Conservation (phyloP, 2,113 vertebrate genomes). For the Lophura nycthemera region DNA sequence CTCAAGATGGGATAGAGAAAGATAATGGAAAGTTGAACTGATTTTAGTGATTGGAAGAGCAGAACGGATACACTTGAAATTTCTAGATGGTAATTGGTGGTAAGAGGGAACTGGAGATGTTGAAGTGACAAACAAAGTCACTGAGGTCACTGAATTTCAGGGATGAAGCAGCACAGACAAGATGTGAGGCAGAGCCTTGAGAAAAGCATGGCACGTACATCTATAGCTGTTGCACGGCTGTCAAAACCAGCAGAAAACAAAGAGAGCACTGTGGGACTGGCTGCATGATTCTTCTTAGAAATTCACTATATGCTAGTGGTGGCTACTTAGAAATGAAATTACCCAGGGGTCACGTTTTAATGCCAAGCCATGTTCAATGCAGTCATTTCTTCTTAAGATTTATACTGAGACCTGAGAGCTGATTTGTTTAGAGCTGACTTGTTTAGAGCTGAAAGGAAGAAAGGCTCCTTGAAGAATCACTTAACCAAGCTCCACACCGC, state of each 20-base stretch:
- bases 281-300: background rate
- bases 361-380: rapidly evolving
- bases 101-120: background rate
- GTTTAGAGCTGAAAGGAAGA: background rate
- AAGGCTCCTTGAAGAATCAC: background rate
- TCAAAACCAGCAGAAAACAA: background rate
- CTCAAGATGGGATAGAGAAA: background rate
- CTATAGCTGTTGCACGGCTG: background rate
- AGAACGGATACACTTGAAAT: background rate
- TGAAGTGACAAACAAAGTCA: background rate
- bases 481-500: background rate
- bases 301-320: background rate
- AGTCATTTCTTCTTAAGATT: background rate
- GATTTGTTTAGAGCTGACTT: background rate
- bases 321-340: background rate
- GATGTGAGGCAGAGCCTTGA: background rate
- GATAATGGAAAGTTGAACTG: background rate
- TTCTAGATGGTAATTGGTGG: background rate
- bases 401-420: background rate
- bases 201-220: background rate
- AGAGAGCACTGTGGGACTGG: background rate
- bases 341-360: background rate
- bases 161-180: background rate
- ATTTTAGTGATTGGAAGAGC: background rate
- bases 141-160: background rate